Evolutionary conservation across 92 coral and sea anemone genomes (phyloP), one percentile per base, ranked within the genome.

Genomic region (Scolanthus callimorphus): DNA sequence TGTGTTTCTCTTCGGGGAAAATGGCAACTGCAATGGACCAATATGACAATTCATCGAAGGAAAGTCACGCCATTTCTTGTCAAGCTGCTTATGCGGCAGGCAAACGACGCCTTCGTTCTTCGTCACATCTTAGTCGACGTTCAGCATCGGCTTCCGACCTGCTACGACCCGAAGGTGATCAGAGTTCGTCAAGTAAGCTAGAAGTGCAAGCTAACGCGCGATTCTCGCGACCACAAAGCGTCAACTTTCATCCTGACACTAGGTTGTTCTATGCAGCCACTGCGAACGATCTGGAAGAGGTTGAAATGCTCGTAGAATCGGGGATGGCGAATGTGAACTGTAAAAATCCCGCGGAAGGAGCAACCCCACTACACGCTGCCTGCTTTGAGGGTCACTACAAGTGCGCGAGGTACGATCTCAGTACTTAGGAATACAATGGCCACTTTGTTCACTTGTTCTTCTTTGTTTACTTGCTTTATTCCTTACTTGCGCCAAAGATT

Each of bases 321-420:
- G 77, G 90, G 25, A 73, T 83, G 84, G 96, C 90, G 30, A 83
- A 83, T 46, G 90, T 88, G 20, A 88, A 83, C 73, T 85, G 90
- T 3, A 80, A 62, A 21, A 88, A 78, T 31, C 96, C 96, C 20
- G 83, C 89, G 3, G 96, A 88, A 55, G 96, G 96, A 9, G 96
- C 96, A 0, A 83, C 90, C 27, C 86, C 96, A 3, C 49, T 88
- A 17, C 96, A 88, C 27, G 89, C 83, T 9, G 86, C 96, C 0
- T 78, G 90, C 9, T 88, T 82, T 60, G 96, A 88, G 55, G 96
- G 96, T 1, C 71, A 69, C 46, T 62, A 67, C 31, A 73, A 78
- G 28, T 88, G 96, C 15, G 41, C 41, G 41, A 34, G 41, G 41
- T 34, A 34, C 6, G 15, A 15, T n/a, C n/a, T n/a, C n/a, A n/a